Percentiles rank a stretch among this genome's conserved stretches.
Evolutionary conservation across 2,888 invertebrate species (phyloP).

Genomic region (Portevinia maculata): DNA sequence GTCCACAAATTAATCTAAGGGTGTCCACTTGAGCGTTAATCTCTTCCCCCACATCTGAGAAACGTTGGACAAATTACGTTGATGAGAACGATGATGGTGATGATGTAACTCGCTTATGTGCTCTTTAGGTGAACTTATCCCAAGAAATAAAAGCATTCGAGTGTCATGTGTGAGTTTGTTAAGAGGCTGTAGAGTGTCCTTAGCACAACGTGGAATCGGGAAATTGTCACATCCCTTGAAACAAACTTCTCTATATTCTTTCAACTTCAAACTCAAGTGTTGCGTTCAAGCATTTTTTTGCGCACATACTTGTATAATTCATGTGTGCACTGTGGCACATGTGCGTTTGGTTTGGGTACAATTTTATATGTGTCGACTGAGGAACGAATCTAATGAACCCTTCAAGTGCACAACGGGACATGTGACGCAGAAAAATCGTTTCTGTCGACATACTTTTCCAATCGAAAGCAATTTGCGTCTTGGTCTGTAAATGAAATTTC

Average conservation of each 20-base stretch:
- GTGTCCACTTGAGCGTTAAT: conserved; percentile 66
- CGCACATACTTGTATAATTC: conserved; percentile 7
- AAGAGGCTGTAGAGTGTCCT: conserved; percentile 60
- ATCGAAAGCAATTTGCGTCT: conserved; percentile 72
- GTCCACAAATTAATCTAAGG: conserved; percentile 29
- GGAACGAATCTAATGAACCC: conserved; percentile 61
- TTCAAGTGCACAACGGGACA: conserved; percentile 67
- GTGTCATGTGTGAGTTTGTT: conserved; percentile 69
- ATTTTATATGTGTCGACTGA: conserved; percentile 40
- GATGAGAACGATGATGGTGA: conserved; percentile 26
- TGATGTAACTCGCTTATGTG: conserved; percentile 67
- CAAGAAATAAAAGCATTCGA: conserved; percentile 61
- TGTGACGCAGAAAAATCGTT: conserved; percentile 6
- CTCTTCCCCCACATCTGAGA: not conserved
- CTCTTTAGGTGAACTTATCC: conserved; percentile 69
- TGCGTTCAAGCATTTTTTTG: conserved; percentile 30
- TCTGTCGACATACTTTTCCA: conserved; percentile 65
- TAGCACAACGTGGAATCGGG: conserved; percentile 33
- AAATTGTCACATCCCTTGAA: conserved; percentile 67
- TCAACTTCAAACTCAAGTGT: conserved; percentile 48
- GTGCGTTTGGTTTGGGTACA: conserved; percentile 32
- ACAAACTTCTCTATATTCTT: conserved; percentile 2
- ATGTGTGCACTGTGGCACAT: conserved; percentile 20
- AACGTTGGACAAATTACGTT: conserved; percentile 1
- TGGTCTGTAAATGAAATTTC: conserved; percentile 64